These are phyloP conservation scores for Mythimna impura DNA, from an alignment of 2,888 invertebrate genomes.

Conservation along the genomic window DNA sequence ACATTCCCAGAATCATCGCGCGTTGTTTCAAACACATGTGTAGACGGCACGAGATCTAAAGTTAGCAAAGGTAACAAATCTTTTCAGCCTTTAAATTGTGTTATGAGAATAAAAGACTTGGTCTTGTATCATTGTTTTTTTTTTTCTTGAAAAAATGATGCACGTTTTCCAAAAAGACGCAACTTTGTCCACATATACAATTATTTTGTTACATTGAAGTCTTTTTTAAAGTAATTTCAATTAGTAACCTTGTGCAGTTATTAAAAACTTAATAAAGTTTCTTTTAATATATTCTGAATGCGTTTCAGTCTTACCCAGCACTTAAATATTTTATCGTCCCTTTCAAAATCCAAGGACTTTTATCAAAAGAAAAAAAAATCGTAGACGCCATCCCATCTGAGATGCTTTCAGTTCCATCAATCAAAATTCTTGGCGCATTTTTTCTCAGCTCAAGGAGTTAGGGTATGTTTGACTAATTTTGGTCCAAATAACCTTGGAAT, in stretches of 20 bases:
- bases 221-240: background rate
- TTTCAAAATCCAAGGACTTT: conserved; percentile 6
- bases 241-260: background rate
- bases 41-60: background rate
- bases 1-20: background rate
- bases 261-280: background rate
- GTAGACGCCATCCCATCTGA: conserved; percentile 15
- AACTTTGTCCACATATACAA: background rate
- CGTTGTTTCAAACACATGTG: background rate
- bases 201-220: background rate
- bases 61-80: background rate
- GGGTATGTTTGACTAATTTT: conserved; percentile 71
- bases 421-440: conserved; percentile 64
- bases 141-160: background rate
- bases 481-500: conserved; percentile 67
- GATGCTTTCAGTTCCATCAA: conserved; percentile 48
- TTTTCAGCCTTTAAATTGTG: conserved; percentile 1
- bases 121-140: background rate
- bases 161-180: background rate
- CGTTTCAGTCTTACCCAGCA: background rate
- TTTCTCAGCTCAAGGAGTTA: conserved; percentile 45
- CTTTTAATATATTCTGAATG: conserved; percentile 5
- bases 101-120: background rate
- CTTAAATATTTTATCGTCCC: background rate
- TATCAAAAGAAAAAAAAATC: conserved; percentile 24